Percentiles rank a stretch among this genome's conserved stretches.
phyloP scores from a whole-genome alignment of 1,140 invertebrate genomes.

The Bombus balteatus region DNA sequence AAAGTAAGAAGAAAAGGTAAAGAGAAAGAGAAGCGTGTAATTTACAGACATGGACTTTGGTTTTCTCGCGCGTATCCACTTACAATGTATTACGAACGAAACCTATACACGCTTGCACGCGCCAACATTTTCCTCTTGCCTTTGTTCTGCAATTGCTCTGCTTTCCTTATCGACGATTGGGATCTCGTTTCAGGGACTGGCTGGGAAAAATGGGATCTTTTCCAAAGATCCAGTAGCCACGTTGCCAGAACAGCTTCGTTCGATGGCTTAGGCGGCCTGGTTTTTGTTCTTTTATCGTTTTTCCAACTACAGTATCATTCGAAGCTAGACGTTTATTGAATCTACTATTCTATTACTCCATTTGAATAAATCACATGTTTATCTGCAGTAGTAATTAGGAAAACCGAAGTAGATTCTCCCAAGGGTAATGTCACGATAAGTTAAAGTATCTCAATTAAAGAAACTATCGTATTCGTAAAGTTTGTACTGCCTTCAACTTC shows the following conservation, averaged over 20 bases:
- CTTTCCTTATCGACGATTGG: conserved; percentile 21
- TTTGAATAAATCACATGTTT: not conserved
- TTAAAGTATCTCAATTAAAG: not conserved
- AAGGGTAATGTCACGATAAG: not conserved
- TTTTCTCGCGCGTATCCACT: conserved; percentile 50
- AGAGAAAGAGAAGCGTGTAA: not conserved
- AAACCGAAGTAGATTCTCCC: not conserved
- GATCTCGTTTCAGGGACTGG: not conserved
- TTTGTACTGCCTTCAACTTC: too few species aligned
- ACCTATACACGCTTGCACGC: conserved; percentile 16
- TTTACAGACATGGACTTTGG: conserved; percentile 11
- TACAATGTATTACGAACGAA: conserved; percentile 40
- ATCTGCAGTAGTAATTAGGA: not conserved
- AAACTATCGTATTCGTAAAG: not conserved
- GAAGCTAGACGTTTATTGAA: conserved; percentile 13
- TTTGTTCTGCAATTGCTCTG: conserved; percentile 29
- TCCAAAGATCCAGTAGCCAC: conserved; percentile 1
- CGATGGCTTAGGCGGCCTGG: conserved; percentile 10
- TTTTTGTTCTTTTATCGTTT: conserved; percentile 26
- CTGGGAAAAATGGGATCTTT: conserved; percentile 9
- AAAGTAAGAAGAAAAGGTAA: not conserved
- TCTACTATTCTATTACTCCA: not conserved
- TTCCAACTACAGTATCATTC: not conserved
- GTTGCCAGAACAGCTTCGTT: conserved; percentile 19
- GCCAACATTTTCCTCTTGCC: conserved; percentile 2